These are phyloP conservation scores for Falco novaeseelandiae DNA, from an alignment of 2,797 vertebrate species.

Conservation along the genomic window DNA sequence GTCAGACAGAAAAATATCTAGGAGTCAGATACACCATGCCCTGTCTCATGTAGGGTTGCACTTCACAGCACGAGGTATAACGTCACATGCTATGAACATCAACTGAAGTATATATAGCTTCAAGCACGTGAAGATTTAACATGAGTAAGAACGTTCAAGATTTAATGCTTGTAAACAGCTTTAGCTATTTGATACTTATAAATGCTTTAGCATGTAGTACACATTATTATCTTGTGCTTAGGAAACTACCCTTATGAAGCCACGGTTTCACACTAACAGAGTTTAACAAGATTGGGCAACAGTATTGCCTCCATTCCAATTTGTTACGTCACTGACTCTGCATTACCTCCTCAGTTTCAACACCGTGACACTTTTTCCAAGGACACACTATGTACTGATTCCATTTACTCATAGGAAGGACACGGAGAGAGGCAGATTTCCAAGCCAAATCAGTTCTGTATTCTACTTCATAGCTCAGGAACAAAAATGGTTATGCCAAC, in stretches of 20 bases:
- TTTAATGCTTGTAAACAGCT: background rate
- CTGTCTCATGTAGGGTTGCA: background rate
- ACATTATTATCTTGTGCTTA: background rate
- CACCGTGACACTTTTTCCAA: background rate
- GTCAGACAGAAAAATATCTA: background rate
- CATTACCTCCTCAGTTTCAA: background rate
- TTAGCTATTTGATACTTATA: background rate
- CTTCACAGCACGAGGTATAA: background rate
- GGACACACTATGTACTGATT: background rate
- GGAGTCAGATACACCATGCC: background rate
- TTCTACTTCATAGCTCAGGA: background rate
- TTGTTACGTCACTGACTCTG: background rate
- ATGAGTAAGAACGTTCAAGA: background rate
- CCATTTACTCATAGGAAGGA: background rate
- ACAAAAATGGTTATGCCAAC: background rate
- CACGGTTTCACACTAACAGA: background rate
- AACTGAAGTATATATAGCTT: background rate
- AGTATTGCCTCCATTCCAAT: background rate
- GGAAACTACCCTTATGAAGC: background rate
- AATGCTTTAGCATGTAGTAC: background rate
- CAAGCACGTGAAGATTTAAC: background rate
- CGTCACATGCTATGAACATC: background rate
- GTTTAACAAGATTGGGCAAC: background rate
- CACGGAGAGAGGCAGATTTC: background rate
- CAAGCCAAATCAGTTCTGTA: background rate